These are phyloP conservation scores for Podarcis muralis DNA, from an alignment of 2,113 vertebrate genomes.

Conservation along the genomic window DNA sequence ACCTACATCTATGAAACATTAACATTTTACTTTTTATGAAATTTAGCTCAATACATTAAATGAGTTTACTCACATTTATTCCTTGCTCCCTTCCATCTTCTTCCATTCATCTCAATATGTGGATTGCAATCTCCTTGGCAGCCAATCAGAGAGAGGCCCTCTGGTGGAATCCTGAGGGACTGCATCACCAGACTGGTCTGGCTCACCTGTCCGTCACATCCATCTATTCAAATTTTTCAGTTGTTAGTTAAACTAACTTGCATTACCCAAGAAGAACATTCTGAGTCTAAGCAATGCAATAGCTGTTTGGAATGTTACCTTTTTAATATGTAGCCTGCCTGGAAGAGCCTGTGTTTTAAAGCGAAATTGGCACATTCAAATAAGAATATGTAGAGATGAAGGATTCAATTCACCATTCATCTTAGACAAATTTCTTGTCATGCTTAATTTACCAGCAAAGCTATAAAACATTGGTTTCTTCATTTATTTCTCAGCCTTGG, in stretches of 20 bases:
- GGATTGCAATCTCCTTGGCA: no score
- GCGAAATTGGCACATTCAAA: slow-evolving; percentile 24
- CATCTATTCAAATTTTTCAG: not conserved
- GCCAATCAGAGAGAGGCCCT: no score
- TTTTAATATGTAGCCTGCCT: slow-evolving; percentile 10
- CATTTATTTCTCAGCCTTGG: slow-evolving; percentile 20
- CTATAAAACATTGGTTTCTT: slow-evolving; percentile 43
- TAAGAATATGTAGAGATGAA: slow-evolving; percentile 14
- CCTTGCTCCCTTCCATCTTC: no score
- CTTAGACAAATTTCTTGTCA: slow-evolving; percentile 45
- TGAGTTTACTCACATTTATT: no score
- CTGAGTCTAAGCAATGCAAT: not conserved
- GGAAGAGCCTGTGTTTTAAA: slow-evolving; percentile 15
- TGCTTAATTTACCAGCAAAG: slow-evolving; percentile 58
- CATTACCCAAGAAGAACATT: slow-evolving; percentile 7
- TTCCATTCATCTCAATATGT: no score
- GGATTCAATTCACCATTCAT: slow-evolving; percentile 44
- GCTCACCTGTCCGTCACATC: no score
- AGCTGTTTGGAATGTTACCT: slow-evolving; percentile 9
- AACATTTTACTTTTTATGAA: no score
- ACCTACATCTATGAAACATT: no score
- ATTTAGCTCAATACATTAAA: no score
- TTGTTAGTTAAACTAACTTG: slow-evolving; percentile 14
- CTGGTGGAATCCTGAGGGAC: no score
- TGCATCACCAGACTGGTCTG: no score